Conservation (phyloP, 1,140 invertebrate species). For the Diploscapter pachys region DNA sequence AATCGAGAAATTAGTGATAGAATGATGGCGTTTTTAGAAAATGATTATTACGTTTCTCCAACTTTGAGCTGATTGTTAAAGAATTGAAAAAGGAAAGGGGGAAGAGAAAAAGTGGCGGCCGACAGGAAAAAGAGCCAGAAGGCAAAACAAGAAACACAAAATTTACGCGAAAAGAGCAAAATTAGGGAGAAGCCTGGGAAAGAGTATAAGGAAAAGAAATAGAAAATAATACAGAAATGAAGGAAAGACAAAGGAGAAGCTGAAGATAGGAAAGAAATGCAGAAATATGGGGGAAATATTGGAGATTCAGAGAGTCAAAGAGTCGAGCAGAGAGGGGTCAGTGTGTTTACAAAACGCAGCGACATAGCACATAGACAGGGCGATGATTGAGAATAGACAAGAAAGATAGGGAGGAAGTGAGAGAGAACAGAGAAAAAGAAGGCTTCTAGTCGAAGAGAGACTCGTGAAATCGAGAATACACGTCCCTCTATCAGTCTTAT, state of each 20-base stretch:
- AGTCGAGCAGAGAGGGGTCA: too few species aligned
- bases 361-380: too few species aligned
- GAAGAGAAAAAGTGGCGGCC: background rate
- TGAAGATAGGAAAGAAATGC: background rate
- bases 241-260: background rate
- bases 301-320: too few species aligned
- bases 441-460: too few species aligned
- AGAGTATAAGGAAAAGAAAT: background rate
- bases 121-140: background rate
- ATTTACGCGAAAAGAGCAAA: background rate
- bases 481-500: too few species aligned
- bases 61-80: background rate
- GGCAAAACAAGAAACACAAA: background rate
- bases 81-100: background rate
- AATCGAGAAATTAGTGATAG: background rate
- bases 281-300: background rate
- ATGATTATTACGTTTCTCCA: too few species aligned
- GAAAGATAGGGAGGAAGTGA: too few species aligned
- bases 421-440: too few species aligned
- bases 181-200: background rate
- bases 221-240: background rate
- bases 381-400: too few species aligned
- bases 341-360: too few species aligned
- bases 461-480: too few species aligned
- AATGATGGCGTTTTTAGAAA: background rate